Percentiles rank a stretch among this genome's conserved stretches.
phyloP scores from a whole-genome alignment of 1,140 invertebrate species.

The Drosophila elegans region DNA sequence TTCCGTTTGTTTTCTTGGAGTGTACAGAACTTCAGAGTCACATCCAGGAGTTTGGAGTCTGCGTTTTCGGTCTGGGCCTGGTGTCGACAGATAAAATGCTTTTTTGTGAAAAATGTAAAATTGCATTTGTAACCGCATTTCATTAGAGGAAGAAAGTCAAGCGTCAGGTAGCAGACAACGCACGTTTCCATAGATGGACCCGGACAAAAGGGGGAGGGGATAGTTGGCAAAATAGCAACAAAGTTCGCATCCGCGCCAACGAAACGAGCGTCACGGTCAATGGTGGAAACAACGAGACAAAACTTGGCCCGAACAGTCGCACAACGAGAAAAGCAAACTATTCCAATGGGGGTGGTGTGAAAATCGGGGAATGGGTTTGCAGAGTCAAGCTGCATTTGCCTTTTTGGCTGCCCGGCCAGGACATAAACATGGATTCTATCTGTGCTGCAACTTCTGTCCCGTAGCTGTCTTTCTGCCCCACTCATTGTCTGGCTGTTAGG shows the following conservation, averaged over 20 bases:
- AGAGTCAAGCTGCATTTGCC: conserved; percentile 53
- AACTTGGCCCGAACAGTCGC: conserved; percentile 16
- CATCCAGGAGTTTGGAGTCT: conserved; percentile 32
- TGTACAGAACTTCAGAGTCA: conserved; percentile 11
- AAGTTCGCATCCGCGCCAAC: conserved; percentile 62
- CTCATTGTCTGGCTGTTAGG: conserved; percentile 60
- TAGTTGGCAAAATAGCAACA: conserved; percentile 45
- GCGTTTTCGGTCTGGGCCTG: conserved; percentile 59
- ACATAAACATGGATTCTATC: conserved; percentile 68
- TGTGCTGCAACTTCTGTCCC: conserved; percentile 33
- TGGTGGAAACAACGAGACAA: conserved; percentile 46
- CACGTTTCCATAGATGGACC: conserved; percentile 31
- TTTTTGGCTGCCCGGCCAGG: conserved; percentile 62
- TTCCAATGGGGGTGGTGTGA: conserved; percentile 30
- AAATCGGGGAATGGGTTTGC: neutral
- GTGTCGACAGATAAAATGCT: conserved; percentile 78
- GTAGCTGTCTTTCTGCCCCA: conserved; percentile 25
- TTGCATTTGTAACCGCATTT: conserved; percentile 82
- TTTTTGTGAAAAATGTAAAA: conserved; percentile 80
- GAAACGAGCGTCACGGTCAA: conserved; percentile 71
- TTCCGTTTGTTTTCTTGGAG: neutral
- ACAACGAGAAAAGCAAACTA: conserved; percentile 35
- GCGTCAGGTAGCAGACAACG: conserved; percentile 66
- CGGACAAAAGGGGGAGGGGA: no score
- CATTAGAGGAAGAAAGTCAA: conserved; percentile 82